phyloP scores from a whole-genome alignment of 2,888 invertebrate species.

The Lepidochitona cinerea region DNA sequence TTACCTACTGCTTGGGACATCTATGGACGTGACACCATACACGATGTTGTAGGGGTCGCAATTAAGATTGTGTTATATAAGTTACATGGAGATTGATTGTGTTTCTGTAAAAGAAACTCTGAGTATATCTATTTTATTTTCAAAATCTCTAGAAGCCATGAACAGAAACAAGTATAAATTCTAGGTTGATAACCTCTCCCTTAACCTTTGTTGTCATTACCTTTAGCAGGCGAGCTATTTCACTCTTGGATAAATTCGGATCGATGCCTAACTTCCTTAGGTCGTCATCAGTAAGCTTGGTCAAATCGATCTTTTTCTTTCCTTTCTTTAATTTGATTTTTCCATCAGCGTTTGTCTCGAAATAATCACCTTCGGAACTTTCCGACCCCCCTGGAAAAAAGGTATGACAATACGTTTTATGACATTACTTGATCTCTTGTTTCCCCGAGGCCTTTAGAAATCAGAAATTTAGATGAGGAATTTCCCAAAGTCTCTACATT shows the following conservation, averaged over 20 bases:
- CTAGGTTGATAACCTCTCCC: too few species aligned
- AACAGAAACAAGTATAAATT: too few species aligned
- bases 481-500: too few species aligned
- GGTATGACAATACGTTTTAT: too few species aligned
- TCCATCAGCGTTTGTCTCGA: conserved; percentile 58
- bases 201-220: too few species aligned
- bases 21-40: too few species aligned
- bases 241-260: conserved; percentile 63
- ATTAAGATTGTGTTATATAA: neutral
- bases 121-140: neutral
- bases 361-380: conserved; percentile 54
- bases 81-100: neutral
- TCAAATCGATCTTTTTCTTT: conserved; percentile 68
- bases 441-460: too few species aligned
- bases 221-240: conserved; percentile 66
- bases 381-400: neutral
- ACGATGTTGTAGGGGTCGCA: neutral
- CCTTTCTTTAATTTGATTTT: conserved; percentile 62
- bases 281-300: conserved; percentile 65
- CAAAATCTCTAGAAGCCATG: neutral
- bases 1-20: too few species aligned
- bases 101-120: neutral
- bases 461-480: too few species aligned
- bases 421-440: too few species aligned
- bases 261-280: conserved; percentile 66